These are phyloP conservation scores for Dasypus novemcinctus DNA, from an alignment of 2,113 vertebrate species.

Conservation along the genomic window DNA sequence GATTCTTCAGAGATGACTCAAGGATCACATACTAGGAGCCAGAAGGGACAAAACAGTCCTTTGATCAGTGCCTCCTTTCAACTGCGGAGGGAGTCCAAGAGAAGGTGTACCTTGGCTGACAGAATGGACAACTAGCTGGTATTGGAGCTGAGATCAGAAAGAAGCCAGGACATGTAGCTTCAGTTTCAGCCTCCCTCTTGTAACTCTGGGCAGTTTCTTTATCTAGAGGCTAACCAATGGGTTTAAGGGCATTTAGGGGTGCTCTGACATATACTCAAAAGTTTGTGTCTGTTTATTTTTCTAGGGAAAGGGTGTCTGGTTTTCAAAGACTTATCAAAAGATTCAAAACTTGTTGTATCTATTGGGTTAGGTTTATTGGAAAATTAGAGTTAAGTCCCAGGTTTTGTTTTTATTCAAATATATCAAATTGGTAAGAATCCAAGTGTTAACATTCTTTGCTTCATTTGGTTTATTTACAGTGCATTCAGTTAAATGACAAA, in stretches of 20 bases:
- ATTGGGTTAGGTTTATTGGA: not conserved
- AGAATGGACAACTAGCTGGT: not conserved
- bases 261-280: not conserved
- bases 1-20: not conserved
- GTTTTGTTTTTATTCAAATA: not conserved
- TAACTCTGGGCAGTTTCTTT: not conserved
- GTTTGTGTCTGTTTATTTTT: not conserved
- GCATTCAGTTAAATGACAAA: not conserved
- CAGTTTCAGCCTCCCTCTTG: not conserved
- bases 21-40: not conserved
- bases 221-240: not conserved
- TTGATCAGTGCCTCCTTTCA: not conserved
- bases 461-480: not conserved
- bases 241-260: not conserved
- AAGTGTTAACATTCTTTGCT: not conserved
- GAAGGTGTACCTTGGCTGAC: fast-evolving
- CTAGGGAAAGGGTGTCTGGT: not conserved
- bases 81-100: not conserved
- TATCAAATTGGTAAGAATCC: not conserved
- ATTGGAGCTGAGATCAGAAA: not conserved
- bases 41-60: not conserved
- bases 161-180: not conserved
- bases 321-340: not conserved
- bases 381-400: not conserved
- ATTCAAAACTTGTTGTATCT: not conserved